These are phyloP conservation scores for Gymnocypris eckloni DNA, from an alignment of 2,797 vertebrate species.

Conservation along the genomic window DNA sequence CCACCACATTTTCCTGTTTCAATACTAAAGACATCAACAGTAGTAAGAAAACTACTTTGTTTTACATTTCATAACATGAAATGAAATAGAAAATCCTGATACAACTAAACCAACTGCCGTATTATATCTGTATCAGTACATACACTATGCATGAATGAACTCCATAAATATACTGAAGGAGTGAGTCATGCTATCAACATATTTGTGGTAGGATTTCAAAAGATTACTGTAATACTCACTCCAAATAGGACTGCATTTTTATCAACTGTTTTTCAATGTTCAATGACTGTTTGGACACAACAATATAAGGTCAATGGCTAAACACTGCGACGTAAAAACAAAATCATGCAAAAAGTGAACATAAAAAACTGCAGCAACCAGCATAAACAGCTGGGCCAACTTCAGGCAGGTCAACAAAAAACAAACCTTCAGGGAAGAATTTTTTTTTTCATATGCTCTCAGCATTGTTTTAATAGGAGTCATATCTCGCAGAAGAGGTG, in stretches of 20 bases:
- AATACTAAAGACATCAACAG: background rate
- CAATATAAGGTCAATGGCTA: constrained; percentile 4
- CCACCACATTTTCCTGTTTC: background rate
- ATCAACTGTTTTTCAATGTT: constrained; percentile 25
- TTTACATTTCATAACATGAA: background rate
- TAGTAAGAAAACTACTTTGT: background rate
- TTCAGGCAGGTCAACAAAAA: constrained; percentile 28
- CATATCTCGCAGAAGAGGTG: no score
- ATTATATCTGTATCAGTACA: constrained; percentile 23
- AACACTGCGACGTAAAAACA: constrained; percentile 12
- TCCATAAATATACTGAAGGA: constrained; percentile 30
- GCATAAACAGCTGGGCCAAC: constrained; percentile 13
- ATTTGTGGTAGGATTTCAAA: constrained; percentile 37
- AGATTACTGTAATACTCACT: constrained; percentile 16
- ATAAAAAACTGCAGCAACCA: constrained; percentile 3
- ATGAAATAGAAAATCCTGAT: background rate
- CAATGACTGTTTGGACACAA: constrained; percentile 13
- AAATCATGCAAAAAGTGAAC: background rate
- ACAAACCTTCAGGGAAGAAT: constrained; percentile 22
- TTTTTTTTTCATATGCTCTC: constrained; percentile 38
- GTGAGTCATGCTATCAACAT: constrained; percentile 42
- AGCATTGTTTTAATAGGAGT: constrained; percentile 4
- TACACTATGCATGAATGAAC: constrained; percentile 17
- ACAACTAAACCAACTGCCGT: background rate
- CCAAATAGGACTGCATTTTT: constrained; percentile 15